Evolutionary conservation across 2,888 invertebrate genomes (phyloP).

Genomic region (Leptinotarsa peninsularis): DNA sequence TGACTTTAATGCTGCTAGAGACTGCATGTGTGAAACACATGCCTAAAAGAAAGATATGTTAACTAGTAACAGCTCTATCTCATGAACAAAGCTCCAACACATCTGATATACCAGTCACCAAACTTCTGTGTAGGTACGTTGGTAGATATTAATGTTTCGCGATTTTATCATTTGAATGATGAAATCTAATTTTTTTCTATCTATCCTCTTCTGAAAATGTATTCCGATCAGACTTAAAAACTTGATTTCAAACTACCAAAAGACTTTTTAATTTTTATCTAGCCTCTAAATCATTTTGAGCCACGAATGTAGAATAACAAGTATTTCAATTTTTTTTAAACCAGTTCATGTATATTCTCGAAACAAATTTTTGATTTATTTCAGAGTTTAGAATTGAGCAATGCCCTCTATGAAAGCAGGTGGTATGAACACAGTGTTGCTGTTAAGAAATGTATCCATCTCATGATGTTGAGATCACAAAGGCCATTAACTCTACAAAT

Average conservation of each 20-base stretch:
- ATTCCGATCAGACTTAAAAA: background rate
- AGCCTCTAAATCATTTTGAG: background rate
- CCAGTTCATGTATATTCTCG: background rate
- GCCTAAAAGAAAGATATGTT: too few species aligned
- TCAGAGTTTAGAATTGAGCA: conserved; percentile 46
- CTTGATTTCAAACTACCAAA: background rate
- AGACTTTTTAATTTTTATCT: background rate
- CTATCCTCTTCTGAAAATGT: too few species aligned
- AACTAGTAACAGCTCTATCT: too few species aligned
- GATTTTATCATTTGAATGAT: too few species aligned
- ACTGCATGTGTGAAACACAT: too few species aligned
- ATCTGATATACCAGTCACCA: too few species aligned
- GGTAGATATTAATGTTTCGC: too few species aligned
- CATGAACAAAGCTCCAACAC: too few species aligned
- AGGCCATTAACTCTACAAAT: conserved; percentile 48
- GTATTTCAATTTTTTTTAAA: background rate
- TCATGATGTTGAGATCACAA: conserved; percentile 50
- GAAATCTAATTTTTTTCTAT: too few species aligned
- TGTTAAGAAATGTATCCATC: conserved; percentile 35
- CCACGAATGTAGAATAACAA: background rate
- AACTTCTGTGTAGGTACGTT: too few species aligned
- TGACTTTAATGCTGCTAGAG: too few species aligned
- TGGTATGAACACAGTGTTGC: conserved; percentile 34
- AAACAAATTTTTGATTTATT: conserved; percentile 19
- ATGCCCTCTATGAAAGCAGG: conserved; percentile 38